Base-by-base conservation (phyloP, 2,888 invertebrate genomes). In the Vanessa cardui region DNA sequence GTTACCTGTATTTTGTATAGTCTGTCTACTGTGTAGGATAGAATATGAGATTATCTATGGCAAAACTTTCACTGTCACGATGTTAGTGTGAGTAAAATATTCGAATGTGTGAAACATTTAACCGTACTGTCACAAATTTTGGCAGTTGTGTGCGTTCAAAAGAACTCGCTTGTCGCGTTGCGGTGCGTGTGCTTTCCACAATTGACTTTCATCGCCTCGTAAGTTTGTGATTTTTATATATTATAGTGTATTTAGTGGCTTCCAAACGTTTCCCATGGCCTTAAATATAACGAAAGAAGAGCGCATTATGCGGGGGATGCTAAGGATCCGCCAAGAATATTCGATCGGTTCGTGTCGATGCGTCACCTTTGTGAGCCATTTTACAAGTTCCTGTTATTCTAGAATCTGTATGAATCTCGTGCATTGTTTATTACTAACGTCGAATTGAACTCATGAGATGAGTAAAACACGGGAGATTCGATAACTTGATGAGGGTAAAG, bases 321-420 rank as follows among this genome's bases (percentile, higher is more conserved):
- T 70, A 62, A 74, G 79, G 75, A 83, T 82, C 80, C 76, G 76
- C 80, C 79, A 83, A 82, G 85, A 88, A 85, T 89, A 88, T 88
- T 89, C 85, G 87, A 86, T 89, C 81, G 89, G 87, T 89, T 89
- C 88, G 89, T 90, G 90, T 90, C 90, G 91, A 91, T 92, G 92
- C 92, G 92, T 92, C 92, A 92, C 90, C 90, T 89, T 89, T 89
- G 91, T 90, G 88, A 90, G 90, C 90, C 89, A 90, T 90, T 89
- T 89, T 89, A 83, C 79, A 80, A 86, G 85, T 86, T 89, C 83
- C 84, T 84, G 81, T 75, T 82, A 80, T 80, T 78, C 75, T 78
- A 77, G 74, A 79, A 77, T 74, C 70, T 71, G 62, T 74, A 61
- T 72, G 70, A 71, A 69, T 75, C 67, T 71, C 52, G 52, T 47